A percentile compares a stretch with the other conserved stretches of the same genome.
Evolutionary conservation across 2,797 vertebrate genomes (phyloP).

Genomic region (Sebastes steindachneri): DNA sequence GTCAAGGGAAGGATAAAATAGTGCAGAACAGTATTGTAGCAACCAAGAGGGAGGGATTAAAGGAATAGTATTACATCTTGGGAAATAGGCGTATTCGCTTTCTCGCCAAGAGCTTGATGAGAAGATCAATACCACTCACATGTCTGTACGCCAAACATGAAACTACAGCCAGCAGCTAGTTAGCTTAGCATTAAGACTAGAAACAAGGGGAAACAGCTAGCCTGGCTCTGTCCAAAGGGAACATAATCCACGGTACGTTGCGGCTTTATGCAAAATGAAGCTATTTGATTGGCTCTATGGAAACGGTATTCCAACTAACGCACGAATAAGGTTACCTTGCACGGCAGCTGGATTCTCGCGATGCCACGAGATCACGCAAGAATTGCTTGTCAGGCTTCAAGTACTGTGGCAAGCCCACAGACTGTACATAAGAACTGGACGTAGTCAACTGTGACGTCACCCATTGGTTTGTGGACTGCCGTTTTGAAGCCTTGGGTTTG

Average conservation of each 20-base stretch:
- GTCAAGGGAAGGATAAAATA: conserved; percentile 2
- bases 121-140: not conserved
- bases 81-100: not conserved
- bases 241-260: not conserved
- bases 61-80: conserved; percentile 34
- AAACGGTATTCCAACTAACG: not conserved
- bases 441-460: too few relatives aligned
- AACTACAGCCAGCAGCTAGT: not conserved
- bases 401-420: too few relatives aligned
- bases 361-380: accelerated
- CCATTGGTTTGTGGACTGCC: too few relatives aligned
- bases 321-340: not conserved
- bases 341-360: too few relatives aligned
- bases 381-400: too few relatives aligned
- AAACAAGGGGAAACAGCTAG: not conserved
- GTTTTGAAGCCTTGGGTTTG: too few relatives aligned
- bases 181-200: not conserved
- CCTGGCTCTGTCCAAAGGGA: too few relatives aligned
- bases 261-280: not conserved
- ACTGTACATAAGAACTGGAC: too few relatives aligned
- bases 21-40: conserved; percentile 14
- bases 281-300: not conserved
- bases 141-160: not conserved
- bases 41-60: conserved; percentile 16
- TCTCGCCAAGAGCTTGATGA: not conserved